Evolutionary conservation across 2,888 invertebrate species (phyloP).

Genomic region (Lycia hirtaria): DNA sequence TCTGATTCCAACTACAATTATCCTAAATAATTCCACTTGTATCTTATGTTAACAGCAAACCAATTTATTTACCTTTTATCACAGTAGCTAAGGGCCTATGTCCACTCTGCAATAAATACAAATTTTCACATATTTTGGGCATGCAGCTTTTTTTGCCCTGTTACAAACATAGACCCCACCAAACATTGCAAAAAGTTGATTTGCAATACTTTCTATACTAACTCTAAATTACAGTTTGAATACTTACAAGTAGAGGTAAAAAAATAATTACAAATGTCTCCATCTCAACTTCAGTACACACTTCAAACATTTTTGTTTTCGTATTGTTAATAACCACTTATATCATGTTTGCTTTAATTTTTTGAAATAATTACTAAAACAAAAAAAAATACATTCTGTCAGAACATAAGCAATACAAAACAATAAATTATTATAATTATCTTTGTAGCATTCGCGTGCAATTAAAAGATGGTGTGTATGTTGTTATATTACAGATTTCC

Average conservation of each 20-base stretch:
- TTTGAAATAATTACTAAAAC: neutral
- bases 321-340: neutral
- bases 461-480: neutral
- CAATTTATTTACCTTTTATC: slow-evolving; percentile 51
- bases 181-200: slow-evolving; percentile 22
- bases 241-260: slow-evolving; percentile 5
- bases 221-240: slow-evolving; percentile 7
- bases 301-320: neutral
- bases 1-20: slow-evolving; percentile 40
- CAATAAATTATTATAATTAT: slow-evolving; percentile 6
- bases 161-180: slow-evolving; percentile 12
- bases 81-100: slow-evolving; percentile 48
- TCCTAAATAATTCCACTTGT: slow-evolving; percentile 6
- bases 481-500: neutral
- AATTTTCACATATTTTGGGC: neutral
- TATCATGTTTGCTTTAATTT: neutral
- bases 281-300: slow-evolving; percentile 26
- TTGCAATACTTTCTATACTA: slow-evolving; percentile 20
- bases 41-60: slow-evolving; percentile 39
- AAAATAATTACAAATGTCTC: slow-evolving; percentile 26
- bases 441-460: slow-evolving; percentile 4
- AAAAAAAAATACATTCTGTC: neutral
- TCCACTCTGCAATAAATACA: neutral
- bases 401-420: slow-evolving; percentile 14
- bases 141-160: slow-evolving; percentile 5